phyloP scores from a whole-genome alignment of 2,797 vertebrate genomes.

The Triplophysa bombifrons region DNA sequence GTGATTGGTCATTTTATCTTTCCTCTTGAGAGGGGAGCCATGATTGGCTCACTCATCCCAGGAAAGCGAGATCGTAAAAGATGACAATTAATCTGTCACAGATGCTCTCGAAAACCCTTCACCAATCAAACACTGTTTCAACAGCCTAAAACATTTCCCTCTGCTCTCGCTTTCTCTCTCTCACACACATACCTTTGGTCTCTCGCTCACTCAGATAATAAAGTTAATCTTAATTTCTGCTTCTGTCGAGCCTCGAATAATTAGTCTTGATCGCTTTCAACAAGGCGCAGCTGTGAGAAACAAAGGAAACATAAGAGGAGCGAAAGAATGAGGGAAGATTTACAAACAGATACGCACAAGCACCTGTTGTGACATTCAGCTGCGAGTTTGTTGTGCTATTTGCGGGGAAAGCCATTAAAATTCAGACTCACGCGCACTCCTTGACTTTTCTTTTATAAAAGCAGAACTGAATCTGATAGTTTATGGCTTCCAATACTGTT shows the following conservation, averaged over 20 bases:
- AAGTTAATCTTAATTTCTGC: constrained; percentile 45
- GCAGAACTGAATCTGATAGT: not conserved
- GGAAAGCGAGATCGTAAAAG: constrained; percentile 44
- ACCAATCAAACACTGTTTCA: constrained; percentile 39
- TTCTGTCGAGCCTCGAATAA: constrained; percentile 48
- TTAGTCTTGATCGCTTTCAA: constrained; percentile 48
- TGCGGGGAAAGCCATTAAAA: constrained; percentile 16
- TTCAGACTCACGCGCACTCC: not conserved
- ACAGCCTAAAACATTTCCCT: constrained; percentile 32
- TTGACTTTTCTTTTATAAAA: not conserved
- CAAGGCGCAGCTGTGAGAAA: constrained; percentile 45
- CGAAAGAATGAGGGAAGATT: constrained; percentile 29
- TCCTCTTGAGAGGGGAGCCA: constrained; percentile 44
- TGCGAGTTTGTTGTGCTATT: constrained; percentile 10
- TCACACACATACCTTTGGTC: not conserved
- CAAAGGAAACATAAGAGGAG: constrained; percentile 39
- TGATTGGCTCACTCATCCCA: constrained; percentile 52
- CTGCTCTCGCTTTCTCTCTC: not conserved
- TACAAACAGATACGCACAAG: constrained; percentile 25
- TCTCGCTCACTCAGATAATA: constrained; percentile 10
- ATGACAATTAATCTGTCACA: constrained; percentile 46
- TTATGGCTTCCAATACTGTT: constrained; percentile 18
- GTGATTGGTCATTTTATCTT: constrained; percentile 55
- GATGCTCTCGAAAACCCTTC: constrained; percentile 40
- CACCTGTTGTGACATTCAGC: constrained; percentile 43